Base-by-base conservation (phyloP, 37 sponge, comb jelly and placozoan genomes). In the Chondrosia reniformis region DNA sequence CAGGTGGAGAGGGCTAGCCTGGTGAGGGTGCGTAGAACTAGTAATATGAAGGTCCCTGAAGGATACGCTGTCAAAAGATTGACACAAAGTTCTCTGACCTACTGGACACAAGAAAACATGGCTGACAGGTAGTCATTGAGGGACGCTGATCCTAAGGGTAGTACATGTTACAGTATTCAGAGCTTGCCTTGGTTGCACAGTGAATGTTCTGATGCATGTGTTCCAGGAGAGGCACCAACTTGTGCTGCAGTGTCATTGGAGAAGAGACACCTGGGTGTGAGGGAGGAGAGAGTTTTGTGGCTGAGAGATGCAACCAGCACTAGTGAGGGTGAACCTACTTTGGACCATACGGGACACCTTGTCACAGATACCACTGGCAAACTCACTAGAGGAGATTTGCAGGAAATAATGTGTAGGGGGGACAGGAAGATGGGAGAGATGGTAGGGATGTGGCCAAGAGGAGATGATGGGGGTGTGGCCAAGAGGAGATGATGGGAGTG, bases 41-140 rank as follows among this genome's bases (percentile, higher is more conserved):
- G 54, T 28, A 73, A 58, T 55, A 87, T 83, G 52, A 96, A 90
- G 46, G 84, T 64, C 46, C 80, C 46, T 46, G 91, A 79, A 19
- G 97, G 88, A 80, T 96, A 86, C 21, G 88, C 56, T 0, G 78
- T 59, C 24, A 96, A 73, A 28, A 96, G 88, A 33, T 83, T 72
- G 8, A 88, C 37, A 71, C 94, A 96, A 15, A 96, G 79, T 32
- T 93, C 83, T 15, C 95, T 63, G 5, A 87, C 97, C 93, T 95
- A 79, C n/a, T n/a, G n/a, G n/a, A n/a, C 15, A 46, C 21, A 31
- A n/a, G 41, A 32, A 36, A 32, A 73, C 2, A 67, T 45, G 3
- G 19, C 17, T 12, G 1, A 74, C 6, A 74, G 17, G 12, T 40
- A 13, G 28, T 5, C 28, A 10, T 49, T 49, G 52, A 49, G 61